Evolutionary conservation across 2,113 vertebrate genomes (phyloP), one percentile per base, ranked within the genome.

Genomic region (Tragelaphus scriptus): DNA sequence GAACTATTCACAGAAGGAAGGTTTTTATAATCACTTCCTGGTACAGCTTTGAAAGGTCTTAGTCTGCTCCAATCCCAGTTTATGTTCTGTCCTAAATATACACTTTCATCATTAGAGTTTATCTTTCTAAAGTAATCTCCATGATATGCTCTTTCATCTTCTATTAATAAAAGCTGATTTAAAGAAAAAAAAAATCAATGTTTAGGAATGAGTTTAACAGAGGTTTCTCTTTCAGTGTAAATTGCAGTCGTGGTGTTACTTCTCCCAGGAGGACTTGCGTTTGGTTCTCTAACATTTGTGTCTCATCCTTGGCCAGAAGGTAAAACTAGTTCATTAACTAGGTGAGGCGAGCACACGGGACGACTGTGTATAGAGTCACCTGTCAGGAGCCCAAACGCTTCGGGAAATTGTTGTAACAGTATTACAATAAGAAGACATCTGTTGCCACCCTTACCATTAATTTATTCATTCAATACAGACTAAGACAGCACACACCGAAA

Each of bases 331-430:
- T n/a, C 90, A 7, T 13, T 75, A 40, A 51, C 28, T 28, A 23
- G 15, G 2, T 19, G 58, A 59, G n/a, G 40, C 23, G n/a, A 25
- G 10, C 32, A 1, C 3, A 3, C 1, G 1, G 53, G 36, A 25
- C 5, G 13, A n/a, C 30, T 32, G 17, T 6, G 9, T 6, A 10
- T 3, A 84, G 14, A 30, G 30, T 25, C 30, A 13, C 32, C 36
- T 36, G 2, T 23, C 17, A 19, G 11, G 58, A 86, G 30, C 8
- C 21, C 25, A 19, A 17, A 13, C 4, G 4, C 6, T 15, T 63
- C 51, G 49, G 9, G 4, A 56, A 59, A 61, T 84, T 3, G 32
- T 51, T 28, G 28, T 10, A 58, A 40, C 28, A 75, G 51, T 10
- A 44, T 71, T 14, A 36, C 21, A 79, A 1, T 13, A 23, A 30